These are phyloP conservation scores for Dinothrombium tinctorium DNA, from an alignment of 1,140 invertebrate genomes.

Conservation along the genomic window DNA sequence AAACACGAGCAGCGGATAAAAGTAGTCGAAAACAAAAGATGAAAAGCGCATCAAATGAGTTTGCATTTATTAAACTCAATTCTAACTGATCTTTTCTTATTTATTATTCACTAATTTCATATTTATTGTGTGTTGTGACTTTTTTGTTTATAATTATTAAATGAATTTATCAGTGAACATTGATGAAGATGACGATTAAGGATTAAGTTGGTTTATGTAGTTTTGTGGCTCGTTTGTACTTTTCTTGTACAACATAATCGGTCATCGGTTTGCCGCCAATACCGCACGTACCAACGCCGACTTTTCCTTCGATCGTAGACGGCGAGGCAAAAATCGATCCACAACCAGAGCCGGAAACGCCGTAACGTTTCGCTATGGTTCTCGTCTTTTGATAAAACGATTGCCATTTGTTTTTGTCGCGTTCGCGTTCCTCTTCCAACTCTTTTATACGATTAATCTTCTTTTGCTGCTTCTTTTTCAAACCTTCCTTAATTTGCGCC, in stretches of 20 bases:
- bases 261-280: constrained; percentile 88
- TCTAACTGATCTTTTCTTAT: too few relatives aligned
- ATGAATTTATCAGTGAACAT: too few relatives aligned
- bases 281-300: constrained; percentile 87
- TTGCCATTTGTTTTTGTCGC: constrained; percentile 89
- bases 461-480: constrained; percentile 82
- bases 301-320: constrained; percentile 65
- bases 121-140: too few relatives aligned
- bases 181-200: too few relatives aligned
- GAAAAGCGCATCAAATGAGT: too few relatives aligned
- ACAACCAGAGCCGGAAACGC: background rate
- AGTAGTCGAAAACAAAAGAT: too few relatives aligned
- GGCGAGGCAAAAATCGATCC: constrained; percentile 63
- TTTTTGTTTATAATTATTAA: too few relatives aligned
- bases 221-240: constrained; percentile 2
- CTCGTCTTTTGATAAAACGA: constrained; percentile 36
- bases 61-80: too few relatives aligned
- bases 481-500: constrained; percentile 66
- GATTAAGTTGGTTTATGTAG: too few relatives aligned
- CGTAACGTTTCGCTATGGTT: background rate
- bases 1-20: too few relatives aligned
- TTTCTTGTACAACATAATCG: constrained; percentile 26
- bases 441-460: constrained; percentile 36
- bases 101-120: too few relatives aligned
- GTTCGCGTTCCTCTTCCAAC: constrained; percentile 76